Evolutionary conservation across 2,888 invertebrate species (phyloP).

Genomic region (Drosophila antonietae): DNA sequence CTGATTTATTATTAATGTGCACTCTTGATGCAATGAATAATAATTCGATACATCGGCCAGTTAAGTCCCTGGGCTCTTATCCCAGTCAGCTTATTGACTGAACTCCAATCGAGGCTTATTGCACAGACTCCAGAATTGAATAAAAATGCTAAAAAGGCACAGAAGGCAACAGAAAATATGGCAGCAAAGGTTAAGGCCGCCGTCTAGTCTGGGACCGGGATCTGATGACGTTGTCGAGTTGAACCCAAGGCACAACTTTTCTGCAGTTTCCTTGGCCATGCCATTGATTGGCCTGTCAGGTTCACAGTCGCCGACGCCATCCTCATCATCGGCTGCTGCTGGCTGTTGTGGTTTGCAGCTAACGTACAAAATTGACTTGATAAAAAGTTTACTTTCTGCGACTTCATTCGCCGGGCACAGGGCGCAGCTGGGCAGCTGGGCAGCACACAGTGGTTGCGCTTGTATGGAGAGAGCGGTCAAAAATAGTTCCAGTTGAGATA

Average conservation of each 20-base stretch:
- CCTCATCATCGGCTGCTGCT: conserved; percentile 12
- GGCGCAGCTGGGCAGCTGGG: neutral
- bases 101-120: conserved; percentile 67
- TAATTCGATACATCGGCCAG: conserved; percentile 53
- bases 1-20: conserved; percentile 49
- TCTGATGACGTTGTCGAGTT: conserved; percentile 19
- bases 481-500: too few relatives aligned
- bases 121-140: conserved; percentile 61
- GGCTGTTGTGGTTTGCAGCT: conserved; percentile 65
- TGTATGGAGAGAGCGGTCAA: too few relatives aligned
- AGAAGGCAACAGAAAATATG: conserved; percentile 46
- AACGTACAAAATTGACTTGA: conserved; percentile 77
- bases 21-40: conserved; percentile 66
- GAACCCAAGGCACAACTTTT: conserved; percentile 63
- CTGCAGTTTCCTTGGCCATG: conserved; percentile 61
- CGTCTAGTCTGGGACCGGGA: conserved; percentile 66
- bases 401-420: conserved; percentile 54
- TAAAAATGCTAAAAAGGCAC: conserved; percentile 57
- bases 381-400: conserved; percentile 68
- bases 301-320: conserved; percentile 37
- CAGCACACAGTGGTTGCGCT: too few relatives aligned
- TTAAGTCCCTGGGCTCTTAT: conserved; percentile 48
- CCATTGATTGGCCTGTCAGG: conserved; percentile 74
- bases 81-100: conserved; percentile 71
- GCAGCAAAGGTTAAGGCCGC: conserved; percentile 70